Conservation (phyloP, 2,797 vertebrate genomes). For the Danio aesculapii region DNA sequence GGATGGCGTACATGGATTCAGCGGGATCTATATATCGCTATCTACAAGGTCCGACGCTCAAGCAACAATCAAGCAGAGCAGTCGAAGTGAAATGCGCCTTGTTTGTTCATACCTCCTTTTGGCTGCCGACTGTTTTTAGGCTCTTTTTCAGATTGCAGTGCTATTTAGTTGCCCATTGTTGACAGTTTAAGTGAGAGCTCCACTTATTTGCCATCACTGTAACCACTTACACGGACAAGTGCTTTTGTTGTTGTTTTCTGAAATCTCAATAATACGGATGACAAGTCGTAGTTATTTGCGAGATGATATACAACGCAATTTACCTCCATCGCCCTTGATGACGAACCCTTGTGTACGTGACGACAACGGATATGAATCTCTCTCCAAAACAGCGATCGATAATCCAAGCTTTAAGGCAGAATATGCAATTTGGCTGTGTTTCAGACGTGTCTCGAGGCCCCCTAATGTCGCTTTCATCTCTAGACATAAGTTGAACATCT, state of each 20-base stretch:
- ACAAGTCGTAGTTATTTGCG: constrained; percentile 38
- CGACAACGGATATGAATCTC: constrained; percentile 17
- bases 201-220: constrained; percentile 37
- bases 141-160: constrained; percentile 40
- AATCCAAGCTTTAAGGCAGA: constrained; percentile 37
- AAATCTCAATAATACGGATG: constrained; percentile 39
- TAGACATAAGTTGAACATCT: constrained; percentile 36
- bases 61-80: constrained; percentile 54
- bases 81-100: constrained; percentile 46
- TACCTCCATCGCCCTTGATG: not conserved
- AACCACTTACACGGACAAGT: constrained; percentile 34
- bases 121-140: constrained; percentile 42
- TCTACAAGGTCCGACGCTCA: constrained; percentile 36
- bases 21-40: constrained; percentile 37
- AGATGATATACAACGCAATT: not conserved
- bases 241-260: constrained; percentile 34
- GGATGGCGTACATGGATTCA: constrained; percentile 65
- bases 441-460: not conserved
- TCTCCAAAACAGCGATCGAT: constrained; percentile 8
- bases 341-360: not conserved
- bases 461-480: constrained; percentile 20
- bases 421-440: not conserved
- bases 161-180: constrained; percentile 47
- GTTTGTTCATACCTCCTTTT: constrained; percentile 52
- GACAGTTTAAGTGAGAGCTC: constrained; percentile 57